These are phyloP conservation scores for Orgyia antiqua DNA, from an alignment of 2,888 invertebrate species.

Conservation along the genomic window DNA sequence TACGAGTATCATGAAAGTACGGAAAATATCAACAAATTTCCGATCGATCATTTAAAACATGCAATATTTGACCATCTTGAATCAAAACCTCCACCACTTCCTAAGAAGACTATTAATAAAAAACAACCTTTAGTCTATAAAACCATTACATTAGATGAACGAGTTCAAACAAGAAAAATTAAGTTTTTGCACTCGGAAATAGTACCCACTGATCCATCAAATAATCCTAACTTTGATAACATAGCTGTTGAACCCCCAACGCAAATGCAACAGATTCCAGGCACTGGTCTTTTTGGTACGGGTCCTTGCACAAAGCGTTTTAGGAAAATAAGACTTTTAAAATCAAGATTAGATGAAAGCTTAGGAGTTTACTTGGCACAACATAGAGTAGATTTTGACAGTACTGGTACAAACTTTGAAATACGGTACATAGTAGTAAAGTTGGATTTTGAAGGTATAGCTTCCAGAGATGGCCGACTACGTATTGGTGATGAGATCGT, in stretches of 20 bases:
- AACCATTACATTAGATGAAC: conserved; percentile 69
- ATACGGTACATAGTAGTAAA: conserved; percentile 81
- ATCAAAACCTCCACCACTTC: conserved; percentile 65
- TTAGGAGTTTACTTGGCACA: conserved; percentile 85
- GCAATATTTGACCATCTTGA: conserved; percentile 50
- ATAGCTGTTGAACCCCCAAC: conserved; percentile 47
- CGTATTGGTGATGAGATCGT: conserved; percentile 93
- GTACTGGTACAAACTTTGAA: conserved; percentile 74
- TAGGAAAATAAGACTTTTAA: conserved; percentile 81
- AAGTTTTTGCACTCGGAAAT: conserved; percentile 70
- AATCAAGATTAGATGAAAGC: conserved; percentile 81
- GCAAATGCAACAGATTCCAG: conserved; percentile 41
- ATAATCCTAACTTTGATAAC: conserved; percentile 47
- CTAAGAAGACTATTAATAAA: conserved; percentile 65
- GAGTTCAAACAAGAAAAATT: conserved; percentile 70
- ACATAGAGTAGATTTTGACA: conserved; percentile 76
- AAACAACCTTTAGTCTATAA: conserved; percentile 64
- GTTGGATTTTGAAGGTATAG: conserved; percentile 81
- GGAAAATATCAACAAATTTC: conserved; percentile 37
- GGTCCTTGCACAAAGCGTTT: conserved; percentile 80
- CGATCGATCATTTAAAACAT: conserved; percentile 30
- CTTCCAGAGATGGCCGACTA: conserved; percentile 88
- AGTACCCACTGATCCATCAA: conserved; percentile 49
- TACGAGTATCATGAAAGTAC: conserved; percentile 52
- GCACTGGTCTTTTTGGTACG: conserved; percentile 68